Evolutionary conservation across 1,140 invertebrate genomes (phyloP), one percentile per base, ranked within the genome.

Genomic region (Elymnias hypermnestra): DNA sequence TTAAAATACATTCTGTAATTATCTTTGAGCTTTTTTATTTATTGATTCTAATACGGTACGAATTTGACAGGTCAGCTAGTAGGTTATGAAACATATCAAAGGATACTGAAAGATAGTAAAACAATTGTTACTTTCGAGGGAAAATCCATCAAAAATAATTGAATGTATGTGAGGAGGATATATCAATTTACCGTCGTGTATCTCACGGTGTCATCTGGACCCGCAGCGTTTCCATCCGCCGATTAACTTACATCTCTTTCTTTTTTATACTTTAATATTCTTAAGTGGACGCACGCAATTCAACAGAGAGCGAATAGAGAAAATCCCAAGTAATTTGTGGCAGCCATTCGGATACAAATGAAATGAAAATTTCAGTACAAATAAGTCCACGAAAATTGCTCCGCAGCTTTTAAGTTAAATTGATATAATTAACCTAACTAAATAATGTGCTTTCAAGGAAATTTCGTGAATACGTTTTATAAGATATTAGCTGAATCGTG

Each of bases 241-340:
- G 44, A 53, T 46, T 46, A 57, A 48, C 38, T 52, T 38, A 48
- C 21, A 37, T 51, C 37, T 50, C 45, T 53, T 50, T 48, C n/a
- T 42, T 17, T 43, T 31, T 50, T 50, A 42, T 43, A 35, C 40
- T 59, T 59, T 61, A 61, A 61, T 61, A 60, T 61, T 26, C 38
- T 42, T 57, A 57, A 61, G 58, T 61, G 54, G 36, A 57, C 43
- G 54, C 47, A 46, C 38, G 54, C 46, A 57, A 61, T 61, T 61
- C 49, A 50, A 57, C 50, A 53, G 51, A 61, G 58, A 57, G 51
- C 42, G 21, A 29, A 51, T 40, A 52, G 46, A 57, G 25, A 43
- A 56, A 50, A 53, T 47, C 50, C 50, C 25, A 17, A 39, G 58
- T 53, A 57, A 53, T 61, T 57, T 61, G 58, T 53, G 46, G 50